A percentile compares a stretch with the other conserved stretches of the same genome.
Conservation (phyloP, 2,888 invertebrate species). For the Plebejus melissa region DNA sequence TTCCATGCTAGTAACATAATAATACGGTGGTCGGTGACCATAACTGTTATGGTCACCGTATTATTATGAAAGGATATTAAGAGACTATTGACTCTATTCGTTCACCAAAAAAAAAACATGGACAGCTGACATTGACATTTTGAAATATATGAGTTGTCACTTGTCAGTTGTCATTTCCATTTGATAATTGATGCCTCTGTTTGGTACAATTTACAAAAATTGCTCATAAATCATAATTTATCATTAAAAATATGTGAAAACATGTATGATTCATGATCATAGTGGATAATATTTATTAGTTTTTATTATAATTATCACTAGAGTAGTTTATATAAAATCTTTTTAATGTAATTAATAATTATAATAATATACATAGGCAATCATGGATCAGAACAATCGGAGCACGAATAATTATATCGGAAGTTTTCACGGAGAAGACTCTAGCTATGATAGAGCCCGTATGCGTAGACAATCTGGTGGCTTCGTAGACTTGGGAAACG, state of each 20-base stretch:
- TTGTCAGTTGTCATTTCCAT: background rate
- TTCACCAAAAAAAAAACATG: too few relatives aligned
- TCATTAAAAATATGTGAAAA: background rate
- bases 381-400: slow-evolving; percentile 64
- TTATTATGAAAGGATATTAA: too few relatives aligned
- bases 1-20: too few relatives aligned
- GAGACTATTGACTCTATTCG: too few relatives aligned
- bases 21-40: too few relatives aligned
- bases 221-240: background rate
- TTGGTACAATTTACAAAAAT: background rate
- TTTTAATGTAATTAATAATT: slow-evolving; percentile 1
- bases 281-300: background rate
- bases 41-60: too few relatives aligned
- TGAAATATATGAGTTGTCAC: background rate
- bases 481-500: slow-evolving; percentile 87
- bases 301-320: background rate
- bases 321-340: background rate
- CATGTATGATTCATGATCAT: too few relatives aligned
- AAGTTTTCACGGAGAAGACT: slow-evolving; percentile 68
- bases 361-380: slow-evolving; percentile 32
- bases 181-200: background rate
- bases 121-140: background rate
- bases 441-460: slow-evolving; percentile 71
- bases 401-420: slow-evolving; percentile 59
- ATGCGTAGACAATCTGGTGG: slow-evolving; percentile 84